Percentiles rank a stretch among this genome's conserved stretches.
phyloP scores from a whole-genome alignment of 2,888 invertebrate species.

The Drosophila mettleri region DNA sequence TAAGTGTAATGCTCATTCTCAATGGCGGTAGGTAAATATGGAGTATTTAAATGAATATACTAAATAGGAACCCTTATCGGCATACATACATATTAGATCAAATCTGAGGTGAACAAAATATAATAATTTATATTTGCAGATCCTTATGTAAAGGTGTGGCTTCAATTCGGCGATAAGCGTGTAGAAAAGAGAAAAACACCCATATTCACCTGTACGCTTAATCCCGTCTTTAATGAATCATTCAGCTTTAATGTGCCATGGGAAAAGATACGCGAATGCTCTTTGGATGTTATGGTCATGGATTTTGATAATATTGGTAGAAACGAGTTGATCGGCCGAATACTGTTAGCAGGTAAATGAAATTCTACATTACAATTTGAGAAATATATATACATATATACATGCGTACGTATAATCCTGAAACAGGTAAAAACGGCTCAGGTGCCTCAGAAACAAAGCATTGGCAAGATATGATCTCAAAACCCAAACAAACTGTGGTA shows the following conservation, averaged over 20 bases:
- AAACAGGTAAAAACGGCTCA: constrained; percentile 94
- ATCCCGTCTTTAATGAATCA: constrained; percentile 98
- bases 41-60: no score
- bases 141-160: constrained; percentile 99
- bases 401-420: not conserved
- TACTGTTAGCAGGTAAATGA: constrained; percentile 92
- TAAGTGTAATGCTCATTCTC: no score
- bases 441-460: constrained; percentile 98
- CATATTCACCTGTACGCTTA: constrained; percentile 96
- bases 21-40: no score
- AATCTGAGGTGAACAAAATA: not conserved
- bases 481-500: constrained; percentile 97
- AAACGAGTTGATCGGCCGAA: constrained; percentile 96
- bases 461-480: constrained; percentile 99
- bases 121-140: constrained; percentile 87
- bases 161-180: constrained; percentile 96
- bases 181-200: constrained; percentile 98
- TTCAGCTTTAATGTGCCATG: constrained; percentile 98
- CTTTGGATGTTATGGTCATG: constrained; percentile 97
- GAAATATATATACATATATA: not conserved
- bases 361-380: not conserved
- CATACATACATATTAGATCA: no score
- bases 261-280: constrained; percentile 98
- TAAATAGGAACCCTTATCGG: no score
- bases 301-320: constrained; percentile 98